Percentiles rank a stretch among this genome's conserved stretches.
Evolutionary conservation across 2,113 vertebrate genomes (phyloP).

Genomic region (Bubo scandiacus): DNA sequence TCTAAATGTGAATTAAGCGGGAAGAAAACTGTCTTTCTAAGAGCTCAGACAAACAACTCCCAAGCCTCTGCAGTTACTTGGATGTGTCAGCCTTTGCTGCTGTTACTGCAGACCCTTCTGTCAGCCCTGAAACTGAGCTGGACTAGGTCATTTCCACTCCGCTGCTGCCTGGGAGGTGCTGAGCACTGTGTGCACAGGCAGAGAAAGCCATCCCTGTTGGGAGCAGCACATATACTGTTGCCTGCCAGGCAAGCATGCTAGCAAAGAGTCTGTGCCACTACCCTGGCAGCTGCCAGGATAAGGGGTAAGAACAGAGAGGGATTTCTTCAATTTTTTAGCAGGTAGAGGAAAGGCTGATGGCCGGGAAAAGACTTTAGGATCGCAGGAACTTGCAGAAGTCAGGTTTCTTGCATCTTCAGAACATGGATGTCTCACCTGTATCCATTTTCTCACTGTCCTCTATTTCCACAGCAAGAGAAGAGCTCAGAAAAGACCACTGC

Average conservation of each 20-base stretch:
- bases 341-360: not conserved
- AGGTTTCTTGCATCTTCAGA: not conserved
- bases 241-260: not conserved
- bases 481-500: not conserved
- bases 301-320: not conserved
- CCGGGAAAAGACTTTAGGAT: not conserved
- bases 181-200: not conserved
- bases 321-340: not conserved
- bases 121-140: not conserved
- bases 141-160: not conserved
- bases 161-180: not conserved
- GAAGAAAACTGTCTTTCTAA: not conserved
- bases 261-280: not conserved
- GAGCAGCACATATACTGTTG: not conserved
- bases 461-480: not conserved
- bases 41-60: not conserved
- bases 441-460: not conserved
- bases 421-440: not conserved
- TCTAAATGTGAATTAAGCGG: not conserved
- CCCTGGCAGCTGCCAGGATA: not conserved
- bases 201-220: not conserved
- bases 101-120: not conserved
- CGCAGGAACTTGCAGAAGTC: not conserved
- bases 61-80: not conserved
- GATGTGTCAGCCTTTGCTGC: not conserved